Evolutionary conservation across 2,888 invertebrate genomes (phyloP), one percentile per base, ranked within the genome.

Genomic region (Ganaspis brasiliensis): DNA sequence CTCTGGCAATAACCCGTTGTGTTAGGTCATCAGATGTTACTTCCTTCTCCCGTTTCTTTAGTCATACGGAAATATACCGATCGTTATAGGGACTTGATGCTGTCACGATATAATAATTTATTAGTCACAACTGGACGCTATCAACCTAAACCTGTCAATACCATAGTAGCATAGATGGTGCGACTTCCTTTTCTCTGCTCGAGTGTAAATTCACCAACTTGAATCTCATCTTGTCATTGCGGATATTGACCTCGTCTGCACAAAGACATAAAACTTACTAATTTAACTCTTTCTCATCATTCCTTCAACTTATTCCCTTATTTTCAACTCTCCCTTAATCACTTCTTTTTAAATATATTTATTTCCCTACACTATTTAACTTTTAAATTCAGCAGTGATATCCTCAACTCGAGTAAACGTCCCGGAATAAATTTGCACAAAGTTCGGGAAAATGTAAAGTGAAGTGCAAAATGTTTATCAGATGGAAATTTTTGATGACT

Each of bases 1-100:
- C 75, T 80, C 79, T 74, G 82, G 77, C 83, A 81, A 77, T 81
- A 82, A 84, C 81, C 83, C 81, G 73, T 21, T 67, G 24, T 24
- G 31, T 75, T 56, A 77, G 84, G 83, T 83, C 81, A 84, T 75
- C 82, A 71, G 71, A 79, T 75, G 74, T 72, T 77, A 72, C 75
- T 77, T 71, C 37, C 72, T 79, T 35, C 71, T 72, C 63, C 56
- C 52, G 74, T 49, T 79, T 75, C 74, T 57, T 56, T 45, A 45
- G n/a, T 67, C 21, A 67, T 45, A 67, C 45, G 67, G 67, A 67
- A 67, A 67, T 67, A 63, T 14, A 67, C 21, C 24, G 45, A 63
- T 40, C 63, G 63, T 40, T 40, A 63, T 45, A n/a, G 63, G 5
- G 14, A 6, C 24, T 21, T 9, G 24, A 45, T 24, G 14, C 67